These are phyloP conservation scores for Tachysurus vachellii DNA, from an alignment of 2,113 vertebrate species.

Conservation along the genomic window DNA sequence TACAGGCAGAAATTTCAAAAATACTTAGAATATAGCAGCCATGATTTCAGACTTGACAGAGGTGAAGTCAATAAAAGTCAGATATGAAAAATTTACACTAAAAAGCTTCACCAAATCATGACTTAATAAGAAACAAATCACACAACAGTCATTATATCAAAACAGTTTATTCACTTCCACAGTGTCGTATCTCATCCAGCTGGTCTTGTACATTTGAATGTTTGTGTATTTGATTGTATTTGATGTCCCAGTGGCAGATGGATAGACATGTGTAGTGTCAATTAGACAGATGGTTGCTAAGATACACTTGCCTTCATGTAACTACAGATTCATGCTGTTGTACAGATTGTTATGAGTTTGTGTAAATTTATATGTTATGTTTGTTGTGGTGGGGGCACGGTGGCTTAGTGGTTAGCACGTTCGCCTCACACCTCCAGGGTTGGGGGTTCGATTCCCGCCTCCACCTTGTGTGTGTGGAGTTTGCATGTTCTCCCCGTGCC, in stretches of 20 bases:
- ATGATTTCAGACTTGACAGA: background rate
- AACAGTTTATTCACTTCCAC: background rate
- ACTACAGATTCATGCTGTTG: background rate
- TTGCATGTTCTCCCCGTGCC: too few relatives aligned
- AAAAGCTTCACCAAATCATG: too few relatives aligned
- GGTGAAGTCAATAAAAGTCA: background rate
- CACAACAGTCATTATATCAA: background rate
- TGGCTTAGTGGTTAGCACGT: too few relatives aligned
- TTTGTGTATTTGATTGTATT: background rate
- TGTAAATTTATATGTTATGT: background rate
- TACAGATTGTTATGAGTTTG: background rate
- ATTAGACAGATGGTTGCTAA: background rate
- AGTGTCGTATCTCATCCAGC: too few relatives aligned
- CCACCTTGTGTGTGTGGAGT: too few relatives aligned
- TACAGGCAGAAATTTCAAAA: background rate
- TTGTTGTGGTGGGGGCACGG: too few relatives aligned
- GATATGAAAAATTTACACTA: background rate
- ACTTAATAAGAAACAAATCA: too few relatives aligned
- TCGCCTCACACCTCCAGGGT: too few relatives aligned
- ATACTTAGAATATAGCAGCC: background rate
- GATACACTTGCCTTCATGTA: background rate
- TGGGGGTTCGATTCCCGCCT: too few relatives aligned
- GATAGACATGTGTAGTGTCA: background rate
- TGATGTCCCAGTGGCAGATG: background rate
- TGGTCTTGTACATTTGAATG: background rate